Evolutionary conservation across 2,113 vertebrate species (phyloP).

Genomic region (Prochilodus magdalenae): DNA sequence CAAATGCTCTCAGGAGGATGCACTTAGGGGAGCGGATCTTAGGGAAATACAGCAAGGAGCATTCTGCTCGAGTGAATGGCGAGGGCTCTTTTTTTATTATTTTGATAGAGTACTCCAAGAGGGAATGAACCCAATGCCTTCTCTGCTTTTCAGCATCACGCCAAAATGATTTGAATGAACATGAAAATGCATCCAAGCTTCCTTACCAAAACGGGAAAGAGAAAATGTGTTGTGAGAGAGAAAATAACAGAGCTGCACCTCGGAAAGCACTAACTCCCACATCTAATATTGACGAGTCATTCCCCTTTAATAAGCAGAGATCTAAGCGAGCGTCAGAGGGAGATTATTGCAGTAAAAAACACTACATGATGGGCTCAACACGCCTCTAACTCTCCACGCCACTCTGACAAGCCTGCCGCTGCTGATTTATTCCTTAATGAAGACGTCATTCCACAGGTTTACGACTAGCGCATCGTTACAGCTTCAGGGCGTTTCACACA

Average conservation of each 20-base stretch:
- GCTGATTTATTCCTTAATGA: slow-evolving; percentile 13
- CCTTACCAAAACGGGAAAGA: background rate
- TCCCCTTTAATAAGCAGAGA: slow-evolving; percentile 5
- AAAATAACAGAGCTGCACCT: background rate
- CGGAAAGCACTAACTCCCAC: background rate
- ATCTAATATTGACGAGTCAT: background rate
- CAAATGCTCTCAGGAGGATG: background rate
- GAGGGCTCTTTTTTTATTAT: background rate
- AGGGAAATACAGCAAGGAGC: background rate
- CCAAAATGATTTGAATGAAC: background rate
- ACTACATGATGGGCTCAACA: background rate
- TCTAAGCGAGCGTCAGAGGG: background rate
- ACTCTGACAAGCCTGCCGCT: background rate
- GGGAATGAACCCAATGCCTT: background rate
- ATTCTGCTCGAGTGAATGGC: background rate
- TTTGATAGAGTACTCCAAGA: background rate
- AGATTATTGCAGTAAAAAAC: slow-evolving; percentile 12
- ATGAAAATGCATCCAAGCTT: background rate
- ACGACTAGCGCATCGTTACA: background rate
- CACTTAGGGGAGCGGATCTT: background rate
- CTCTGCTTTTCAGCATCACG: background rate
- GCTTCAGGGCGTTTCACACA: background rate
- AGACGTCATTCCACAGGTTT: background rate
- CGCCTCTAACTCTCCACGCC: background rate
- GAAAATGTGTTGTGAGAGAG: background rate